Percentiles rank a stretch among this genome's conserved stretches.
Evolutionary conservation across 2,888 invertebrate species (phyloP).

Genomic region (Spialia ferax): DNA sequence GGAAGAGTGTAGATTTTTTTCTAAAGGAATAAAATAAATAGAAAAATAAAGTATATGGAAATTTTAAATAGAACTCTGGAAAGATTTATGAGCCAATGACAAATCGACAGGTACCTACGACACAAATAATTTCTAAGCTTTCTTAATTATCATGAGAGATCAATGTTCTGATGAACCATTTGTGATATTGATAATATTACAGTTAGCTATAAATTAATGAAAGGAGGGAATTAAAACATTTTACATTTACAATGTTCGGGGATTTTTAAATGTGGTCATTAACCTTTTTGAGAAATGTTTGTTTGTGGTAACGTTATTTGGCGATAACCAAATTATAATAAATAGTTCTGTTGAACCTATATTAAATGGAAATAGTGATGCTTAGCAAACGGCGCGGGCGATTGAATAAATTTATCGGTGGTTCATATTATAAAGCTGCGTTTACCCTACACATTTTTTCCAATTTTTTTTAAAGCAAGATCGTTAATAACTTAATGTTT

Average conservation of each 20-base stretch:
- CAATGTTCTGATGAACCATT: neutral
- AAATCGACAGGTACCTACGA: no score
- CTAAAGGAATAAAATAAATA: no score
- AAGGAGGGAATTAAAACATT: neutral
- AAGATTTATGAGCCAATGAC: no score
- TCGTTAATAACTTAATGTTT: neutral
- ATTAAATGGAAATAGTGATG: constrained; percentile 55
- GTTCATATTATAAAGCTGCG: constrained; percentile 8
- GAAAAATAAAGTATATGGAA: no score
- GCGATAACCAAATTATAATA: constrained; percentile 58
- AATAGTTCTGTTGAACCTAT: constrained; percentile 73
- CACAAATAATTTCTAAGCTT: neutral
- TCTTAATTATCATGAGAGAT: neutral
- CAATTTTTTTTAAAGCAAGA: no score
- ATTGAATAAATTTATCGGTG: constrained; percentile 53
- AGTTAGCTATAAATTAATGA: constrained; percentile 18
- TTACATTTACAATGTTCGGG: constrained; percentile 8
- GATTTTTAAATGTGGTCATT: constrained; percentile 45
- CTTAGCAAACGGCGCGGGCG: constrained; percentile 47
- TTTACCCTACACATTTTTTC: neutral
- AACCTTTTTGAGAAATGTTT: constrained; percentile 47
- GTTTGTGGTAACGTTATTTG: constrained; percentile 45
- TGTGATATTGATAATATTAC: constrained; percentile 11
- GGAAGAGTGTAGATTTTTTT: no score
- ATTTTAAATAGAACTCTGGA: no score